Evolutionary conservation across 1,140 invertebrate genomes (phyloP).

Genomic region (Physella acuta): DNA sequence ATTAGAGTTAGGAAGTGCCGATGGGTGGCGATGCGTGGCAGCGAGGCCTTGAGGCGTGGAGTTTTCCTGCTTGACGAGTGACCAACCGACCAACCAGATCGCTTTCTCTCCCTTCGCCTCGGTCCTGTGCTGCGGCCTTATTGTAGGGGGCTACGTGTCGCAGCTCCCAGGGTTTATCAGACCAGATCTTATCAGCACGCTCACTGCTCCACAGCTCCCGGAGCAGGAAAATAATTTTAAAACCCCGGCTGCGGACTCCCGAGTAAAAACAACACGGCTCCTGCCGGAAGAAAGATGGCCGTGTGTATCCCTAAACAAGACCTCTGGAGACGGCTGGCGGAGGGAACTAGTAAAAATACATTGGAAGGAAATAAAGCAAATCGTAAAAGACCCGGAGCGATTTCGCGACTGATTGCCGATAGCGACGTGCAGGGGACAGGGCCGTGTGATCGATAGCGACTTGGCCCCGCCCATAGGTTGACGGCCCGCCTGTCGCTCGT

Average conservation of each 20-base stretch:
- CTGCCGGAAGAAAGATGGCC: not conserved
- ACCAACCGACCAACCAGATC: conserved; percentile 1
- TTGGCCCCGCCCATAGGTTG: not conserved
- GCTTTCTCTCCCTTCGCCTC: not conserved
- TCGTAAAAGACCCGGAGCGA: not conserved
- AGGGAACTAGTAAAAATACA: conserved; percentile 3
- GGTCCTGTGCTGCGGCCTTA: not conserved
- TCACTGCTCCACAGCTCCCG: not conserved
- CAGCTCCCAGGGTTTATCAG: not conserved
- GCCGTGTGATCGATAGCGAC: conserved; percentile 7
- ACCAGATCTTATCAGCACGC: not conserved
- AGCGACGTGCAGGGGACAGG: not conserved
- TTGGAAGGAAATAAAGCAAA: conserved; percentile 1
- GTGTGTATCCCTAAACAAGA: not conserved
- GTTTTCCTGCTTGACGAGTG: not conserved
- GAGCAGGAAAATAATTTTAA: not conserved
- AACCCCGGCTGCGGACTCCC: no score
- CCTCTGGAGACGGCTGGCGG: not conserved
- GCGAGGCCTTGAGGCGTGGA: not conserved
- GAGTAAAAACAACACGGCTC: no score
- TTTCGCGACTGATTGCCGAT: not conserved
- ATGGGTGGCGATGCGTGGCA: not conserved
- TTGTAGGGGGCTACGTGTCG: not conserved
- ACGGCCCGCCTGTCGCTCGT: not conserved
- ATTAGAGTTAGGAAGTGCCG: not conserved